Conservation (phyloP, 1,140 invertebrate genomes). For the Myzus persicae region DNA sequence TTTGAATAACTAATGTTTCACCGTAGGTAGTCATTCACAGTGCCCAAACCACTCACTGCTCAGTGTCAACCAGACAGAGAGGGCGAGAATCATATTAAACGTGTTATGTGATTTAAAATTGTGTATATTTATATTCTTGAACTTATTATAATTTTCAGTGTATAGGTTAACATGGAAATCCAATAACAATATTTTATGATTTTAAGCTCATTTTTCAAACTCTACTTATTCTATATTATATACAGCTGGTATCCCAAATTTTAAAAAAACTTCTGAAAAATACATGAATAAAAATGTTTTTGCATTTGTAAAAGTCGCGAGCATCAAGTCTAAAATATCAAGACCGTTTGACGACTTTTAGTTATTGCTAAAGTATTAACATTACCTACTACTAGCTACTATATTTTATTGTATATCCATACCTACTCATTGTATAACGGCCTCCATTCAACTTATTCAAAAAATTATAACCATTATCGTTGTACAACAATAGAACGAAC, state of each 20-base stretch:
- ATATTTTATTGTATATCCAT: background rate
- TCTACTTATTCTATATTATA: background rate
- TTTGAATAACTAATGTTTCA: background rate
- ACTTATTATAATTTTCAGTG: background rate
- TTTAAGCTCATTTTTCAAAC: no score
- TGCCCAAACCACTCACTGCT: background rate
- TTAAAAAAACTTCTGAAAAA: no score
- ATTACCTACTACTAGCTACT: no score
- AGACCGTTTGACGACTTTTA: background rate
- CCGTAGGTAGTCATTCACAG: background rate
- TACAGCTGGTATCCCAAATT: no score
- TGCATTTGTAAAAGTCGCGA: no score
- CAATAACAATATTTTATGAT: no score
- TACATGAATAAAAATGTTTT: no score
- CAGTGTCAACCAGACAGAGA: background rate
- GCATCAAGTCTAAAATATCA: background rate
- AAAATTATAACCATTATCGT: background rate
- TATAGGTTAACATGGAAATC: background rate
- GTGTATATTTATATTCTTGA: background rate
- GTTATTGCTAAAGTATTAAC: no score
- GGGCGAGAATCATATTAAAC: background rate
- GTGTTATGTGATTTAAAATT: background rate
- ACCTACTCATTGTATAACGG: background rate
- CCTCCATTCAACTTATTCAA: background rate
- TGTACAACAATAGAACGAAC: background rate